Evolutionary conservation across 2,888 invertebrate species (phyloP), one percentile per base, ranked within the genome.

Genomic region (Leptinotarsa peninsularis): DNA sequence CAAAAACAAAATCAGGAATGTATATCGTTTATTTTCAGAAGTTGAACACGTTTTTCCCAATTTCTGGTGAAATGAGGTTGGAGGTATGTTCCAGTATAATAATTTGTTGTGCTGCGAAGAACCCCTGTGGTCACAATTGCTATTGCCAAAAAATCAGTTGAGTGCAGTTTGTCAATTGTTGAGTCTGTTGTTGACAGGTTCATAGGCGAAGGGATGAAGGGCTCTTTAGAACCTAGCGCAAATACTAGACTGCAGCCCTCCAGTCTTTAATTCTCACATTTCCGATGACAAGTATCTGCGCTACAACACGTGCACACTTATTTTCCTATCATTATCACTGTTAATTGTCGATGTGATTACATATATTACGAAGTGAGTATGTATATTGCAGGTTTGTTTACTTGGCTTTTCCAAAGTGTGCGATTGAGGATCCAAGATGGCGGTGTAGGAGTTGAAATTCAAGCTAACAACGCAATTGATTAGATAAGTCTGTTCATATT

Each of bases 151-250:
- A 78, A 76, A 66, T 52, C 58, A 71, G 75, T 69, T 76, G 72
- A 69, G 76, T 77, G 76, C 75, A 70, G 67, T 73, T 71, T 66
- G 76, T 72, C 76, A 72, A 73, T 73, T 75, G 67, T 33, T 68
- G 54, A 54, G 76, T 72, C 78, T 78, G 78, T 66, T 52, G 69
- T 17, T 78, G 78, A 78, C 76, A 78, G 74, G 78, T 72, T 75
- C 71, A 72, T 58, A 77, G 80, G 80, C 79, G 78, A 79, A 80
- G 79, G 76, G 80, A 80, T 81, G 78, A 80, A 80, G 79, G 75
- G 80, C 76, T 73, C 71, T 79, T 78, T 68, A 78, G 67, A 81
- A 80, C 81, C 80, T 81, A 81, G 80, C 80, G 71, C 81, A 81
- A 81, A 78, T 76, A 74, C 75, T 75, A 74, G 75, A 74, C 74